phyloP scores from a whole-genome alignment of 1,140 invertebrate species.

The Drosophila pseudoobscura region DNA sequence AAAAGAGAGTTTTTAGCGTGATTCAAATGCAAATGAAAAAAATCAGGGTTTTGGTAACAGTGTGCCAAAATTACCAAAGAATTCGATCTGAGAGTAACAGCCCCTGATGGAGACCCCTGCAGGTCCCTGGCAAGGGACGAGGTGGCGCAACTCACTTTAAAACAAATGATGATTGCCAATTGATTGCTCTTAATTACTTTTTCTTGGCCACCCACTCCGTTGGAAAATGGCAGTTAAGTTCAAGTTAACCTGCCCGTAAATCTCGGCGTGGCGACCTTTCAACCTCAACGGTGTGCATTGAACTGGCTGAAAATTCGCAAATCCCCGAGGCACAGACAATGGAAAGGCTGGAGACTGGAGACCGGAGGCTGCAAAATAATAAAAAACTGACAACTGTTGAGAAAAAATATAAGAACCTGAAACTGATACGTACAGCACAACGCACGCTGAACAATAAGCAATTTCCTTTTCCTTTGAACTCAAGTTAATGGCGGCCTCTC shows the following conservation, averaged over 20 bases:
- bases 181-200: slow-evolving; percentile 24
- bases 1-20: too few relatives aligned
- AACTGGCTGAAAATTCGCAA: slow-evolving; percentile 44
- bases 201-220: not conserved
- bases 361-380: not conserved
- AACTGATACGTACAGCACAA: slow-evolving; percentile 20
- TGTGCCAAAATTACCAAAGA: too few relatives aligned
- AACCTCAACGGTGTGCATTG: slow-evolving; percentile 51
- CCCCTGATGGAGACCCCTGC: too few relatives aligned
- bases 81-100: too few relatives aligned
- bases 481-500: slow-evolving; percentile 3
- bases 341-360: slow-evolving; percentile 3
- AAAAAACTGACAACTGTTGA: not conserved
- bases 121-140: too few relatives aligned
- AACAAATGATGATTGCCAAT: slow-evolving; percentile 21
- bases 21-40: too few relatives aligned
- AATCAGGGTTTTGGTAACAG: too few relatives aligned
- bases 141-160: not conserved
- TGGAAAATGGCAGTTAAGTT: slow-evolving; percentile 8
- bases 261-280: slow-evolving; percentile 27
- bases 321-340: slow-evolving; percentile 28
- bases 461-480: slow-evolving; percentile 67
- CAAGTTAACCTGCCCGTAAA: slow-evolving; percentile 34
- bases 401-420: slow-evolving; percentile 36
- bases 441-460: slow-evolving; percentile 33